Evolutionary conservation across 2,888 invertebrate species (phyloP), one percentile per base, ranked within the genome.

Genomic region (Drosophila nr. perissopoda): DNA sequence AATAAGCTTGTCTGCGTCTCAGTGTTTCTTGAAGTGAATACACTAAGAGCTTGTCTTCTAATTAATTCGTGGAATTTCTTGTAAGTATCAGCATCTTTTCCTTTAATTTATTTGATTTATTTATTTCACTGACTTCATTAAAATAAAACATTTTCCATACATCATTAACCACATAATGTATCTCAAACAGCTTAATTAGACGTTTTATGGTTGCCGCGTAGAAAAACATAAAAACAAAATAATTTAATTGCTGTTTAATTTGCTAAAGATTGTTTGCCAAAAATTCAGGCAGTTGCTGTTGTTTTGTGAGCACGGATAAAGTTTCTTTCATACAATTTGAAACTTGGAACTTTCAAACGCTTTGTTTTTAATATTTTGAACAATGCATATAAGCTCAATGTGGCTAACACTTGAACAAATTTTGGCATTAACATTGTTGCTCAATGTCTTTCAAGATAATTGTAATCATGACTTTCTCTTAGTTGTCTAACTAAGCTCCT

Each of bases 381-480:
- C 11, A 5, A 42, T 4, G 21, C 10, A 27, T 33, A 29, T 62
- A 31, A 31, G 27, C 29, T 29, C 11, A 34, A 25, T 16, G 13
- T 25, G 21, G 6, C 11, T 16, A 52, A 42, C 6, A 67, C 25
- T 45, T 21, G 1, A 13, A 16, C 40, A 56, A 48, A 74, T 69
- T 49, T 60, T 29, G 45, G 18, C n/a, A 48, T 52, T 45, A 52
- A 57, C 62, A 33, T 36, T 8, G 36, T 45, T 10, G 42, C 34
- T 36, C 25, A 68, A n/a, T 65, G 42, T 75, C 76, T 65, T 36
- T 4, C 29, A 13, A 45, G 34, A 29, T 70, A 60, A 58, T 63
- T 57, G 64, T 42, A 36, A 49, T 70, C 60, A 75, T 25, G 42
- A 57, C 56, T 48, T 51, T 42, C 59, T 42, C 48, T 48, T 27